Evolutionary conservation across 1,140 invertebrate species (phyloP).

Genomic region (Hylaeus anthracinus): DNA sequence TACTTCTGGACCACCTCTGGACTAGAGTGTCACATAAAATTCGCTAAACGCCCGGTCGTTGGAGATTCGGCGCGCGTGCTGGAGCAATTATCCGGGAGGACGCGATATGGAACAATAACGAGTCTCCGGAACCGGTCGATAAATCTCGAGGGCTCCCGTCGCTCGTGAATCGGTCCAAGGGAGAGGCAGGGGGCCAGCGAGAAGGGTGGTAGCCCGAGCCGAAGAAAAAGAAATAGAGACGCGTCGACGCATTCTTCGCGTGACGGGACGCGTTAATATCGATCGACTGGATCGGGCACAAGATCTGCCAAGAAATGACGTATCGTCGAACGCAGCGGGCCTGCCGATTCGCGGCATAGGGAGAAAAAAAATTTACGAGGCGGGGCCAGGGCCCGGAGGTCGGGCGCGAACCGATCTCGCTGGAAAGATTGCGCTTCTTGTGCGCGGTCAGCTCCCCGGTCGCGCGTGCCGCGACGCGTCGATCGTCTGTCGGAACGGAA

Average conservation of each 20-base stretch:
- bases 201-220: slow-evolving; percentile 7
- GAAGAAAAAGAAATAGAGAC: slow-evolving; percentile 54
- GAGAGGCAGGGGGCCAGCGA: background rate
- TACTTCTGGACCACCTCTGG: too few relatives aligned
- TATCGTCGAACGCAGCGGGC: slow-evolving; percentile 53
- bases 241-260: slow-evolving; percentile 56
- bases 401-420: slow-evolving; percentile 39
- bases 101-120: slow-evolving; percentile 45
- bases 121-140: slow-evolving; percentile 36
- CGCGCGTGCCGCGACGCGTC: slow-evolving; percentile 44
- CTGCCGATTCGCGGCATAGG: slow-evolving; percentile 54
- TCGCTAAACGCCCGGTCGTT: background rate
- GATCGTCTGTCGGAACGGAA: slow-evolving; percentile 17
- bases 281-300: slow-evolving; percentile 34
- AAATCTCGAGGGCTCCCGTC: slow-evolving; percentile 38
- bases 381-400: slow-evolving; percentile 17
- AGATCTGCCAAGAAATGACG: slow-evolving; percentile 62
- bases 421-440: slow-evolving; percentile 50
- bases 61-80: slow-evolving; percentile 16
- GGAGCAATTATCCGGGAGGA: slow-evolving; percentile 7
- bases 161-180: slow-evolving; percentile 17
- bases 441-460: slow-evolving; percentile 18
- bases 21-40: background rate
- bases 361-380: slow-evolving; percentile 58
- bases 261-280: slow-evolving; percentile 63